Evolutionary conservation across 1,140 invertebrate genomes (phyloP), one percentile per base, ranked within the genome.

Genomic region (Penaeus vannamei): DNA sequence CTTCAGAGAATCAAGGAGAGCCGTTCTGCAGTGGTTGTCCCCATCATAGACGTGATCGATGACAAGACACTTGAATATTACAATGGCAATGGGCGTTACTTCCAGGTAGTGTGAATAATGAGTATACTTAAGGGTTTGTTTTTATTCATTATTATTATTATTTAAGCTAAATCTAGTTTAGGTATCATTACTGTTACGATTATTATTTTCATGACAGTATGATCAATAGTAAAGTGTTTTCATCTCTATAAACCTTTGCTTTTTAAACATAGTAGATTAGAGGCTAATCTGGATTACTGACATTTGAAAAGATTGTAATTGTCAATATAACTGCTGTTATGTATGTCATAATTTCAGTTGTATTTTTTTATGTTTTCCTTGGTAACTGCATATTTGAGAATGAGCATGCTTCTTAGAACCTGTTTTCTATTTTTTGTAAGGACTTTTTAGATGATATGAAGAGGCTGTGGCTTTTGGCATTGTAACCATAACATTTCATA

Each of bases 11-110:
- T 98, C 90, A 95, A 96, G 92, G 95, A 98, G 91, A 96, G 98
- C 66, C 93, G 94, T 2, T 95, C 94, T 26, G 95, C 96, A 22
- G 97, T 98, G 22, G 93, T 98, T 61, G 97, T 98, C 91, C 98
- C 98, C 4, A 97, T 98, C 82, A 98, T 99, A 91, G 98, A 99
- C 93, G 96, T 97, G 19, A 97, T 99, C 90, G 96, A 97, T 92
- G 97, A 97, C 91, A 95, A 96, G 92, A 97, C 95, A 53, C 95
- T 99, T 92, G 95, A 96, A 91, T 98, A 97, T 93, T 96, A 94
- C 92, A 94, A 95, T 91, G 95, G 95, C 85, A 95, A 95, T 92
- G 91, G 94, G 93, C 92, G 94, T 92, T 93, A 92, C 92, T 94
- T 92, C 92, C 92, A 89, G 93, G 90, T 87, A 87, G 20, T 76